Conservation (phyloP, 2,797 vertebrate species). For the Pagetopsis macropterus region DNA sequence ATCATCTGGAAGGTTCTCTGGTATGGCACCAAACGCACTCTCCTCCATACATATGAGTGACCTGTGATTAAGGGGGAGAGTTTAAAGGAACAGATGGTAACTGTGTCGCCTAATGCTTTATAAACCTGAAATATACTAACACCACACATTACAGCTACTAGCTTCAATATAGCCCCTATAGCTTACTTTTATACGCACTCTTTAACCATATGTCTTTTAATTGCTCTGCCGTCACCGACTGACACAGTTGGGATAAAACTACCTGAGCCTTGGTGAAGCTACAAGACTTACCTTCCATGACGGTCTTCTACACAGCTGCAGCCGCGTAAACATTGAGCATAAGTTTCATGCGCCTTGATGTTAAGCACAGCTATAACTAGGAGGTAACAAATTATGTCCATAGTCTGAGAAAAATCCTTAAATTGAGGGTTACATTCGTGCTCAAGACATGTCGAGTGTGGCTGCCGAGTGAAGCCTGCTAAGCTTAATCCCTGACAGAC, state of each 20-base stretch:
- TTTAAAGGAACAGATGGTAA: not conserved
- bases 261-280: not conserved
- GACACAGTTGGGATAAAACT: constrained; percentile 44
- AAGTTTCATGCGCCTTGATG: constrained; percentile 53
- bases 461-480: constrained; percentile 73
- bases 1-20: constrained; percentile 85
- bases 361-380: constrained; percentile 81
- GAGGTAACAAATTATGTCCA: constrained; percentile 83
- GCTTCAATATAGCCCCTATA: not conserved
- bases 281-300: constrained; percentile 89
- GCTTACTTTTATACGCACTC: not conserved
- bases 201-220: not conserved
- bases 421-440: constrained; percentile 73
- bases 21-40: constrained; percentile 84
- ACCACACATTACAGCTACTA: not conserved
- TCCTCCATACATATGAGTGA: constrained; percentile 89
- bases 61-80: constrained; percentile 74
- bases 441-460: constrained; percentile 75
- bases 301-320: constrained; percentile 89
- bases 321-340: constrained; percentile 83
- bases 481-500: constrained; percentile 73
- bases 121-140: not conserved
- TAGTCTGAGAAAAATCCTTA: constrained; percentile 81
- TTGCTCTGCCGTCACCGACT: constrained; percentile 3
- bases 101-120: not conserved